A percentile compares a stretch with the other conserved stretches of the same genome.
phyloP scores from a whole-genome alignment of 2,888 invertebrate species.

The Gastracanthus pulcherrimus region DNA sequence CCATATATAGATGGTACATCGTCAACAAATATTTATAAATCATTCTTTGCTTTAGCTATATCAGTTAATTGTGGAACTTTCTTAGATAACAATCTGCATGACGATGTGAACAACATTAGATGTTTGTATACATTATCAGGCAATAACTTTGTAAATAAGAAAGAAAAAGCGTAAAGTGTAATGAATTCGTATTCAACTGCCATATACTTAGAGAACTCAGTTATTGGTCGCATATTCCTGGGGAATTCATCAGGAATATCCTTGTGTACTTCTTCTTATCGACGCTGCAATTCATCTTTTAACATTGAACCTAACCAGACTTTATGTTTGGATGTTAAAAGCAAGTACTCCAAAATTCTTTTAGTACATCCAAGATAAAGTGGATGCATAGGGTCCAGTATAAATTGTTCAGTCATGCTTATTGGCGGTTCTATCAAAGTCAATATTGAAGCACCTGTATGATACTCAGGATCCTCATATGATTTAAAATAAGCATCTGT shows the following conservation, averaged over 20 bases:
- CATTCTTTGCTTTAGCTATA: not conserved
- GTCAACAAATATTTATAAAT: not conserved
- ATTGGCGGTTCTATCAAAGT: not conserved
- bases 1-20: not conserved
- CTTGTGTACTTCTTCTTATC: too few relatives aligned
- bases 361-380: not conserved
- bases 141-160: too few relatives aligned
- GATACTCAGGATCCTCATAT: not conserved
- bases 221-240: too few relatives aligned
- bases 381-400: not conserved
- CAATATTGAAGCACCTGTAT: not conserved
- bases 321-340: not conserved
- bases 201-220: too few relatives aligned
- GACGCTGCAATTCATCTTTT: not conserved
- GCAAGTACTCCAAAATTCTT: not conserved
- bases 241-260: too few relatives aligned
- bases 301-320: not conserved
- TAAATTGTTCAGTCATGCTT: not conserved
- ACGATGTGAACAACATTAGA: not conserved
- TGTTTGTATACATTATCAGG: not conserved
- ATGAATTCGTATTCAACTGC: too few relatives aligned
- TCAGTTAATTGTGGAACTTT: not conserved
- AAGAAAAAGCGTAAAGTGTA: too few relatives aligned
- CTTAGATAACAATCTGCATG: not conserved
- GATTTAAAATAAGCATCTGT: not conserved